These are phyloP conservation scores for Drosophila eugracilis DNA, from an alignment of 1,140 invertebrate genomes.

Conservation along the genomic window DNA sequence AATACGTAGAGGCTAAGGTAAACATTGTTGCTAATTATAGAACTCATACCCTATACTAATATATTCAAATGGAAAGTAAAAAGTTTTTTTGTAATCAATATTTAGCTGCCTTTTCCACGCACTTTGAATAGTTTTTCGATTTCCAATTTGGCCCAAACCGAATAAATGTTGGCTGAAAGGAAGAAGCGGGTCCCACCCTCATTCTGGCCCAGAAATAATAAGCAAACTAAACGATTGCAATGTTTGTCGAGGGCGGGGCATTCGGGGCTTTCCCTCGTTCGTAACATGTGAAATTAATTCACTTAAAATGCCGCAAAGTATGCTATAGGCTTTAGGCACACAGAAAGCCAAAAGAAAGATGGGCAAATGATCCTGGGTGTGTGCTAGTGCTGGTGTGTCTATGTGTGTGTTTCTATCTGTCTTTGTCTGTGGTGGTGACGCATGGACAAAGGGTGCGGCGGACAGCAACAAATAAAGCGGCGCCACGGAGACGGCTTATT, in stretches of 20 bases:
- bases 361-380: conserved; percentile 11
- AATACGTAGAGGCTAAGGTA: not conserved
- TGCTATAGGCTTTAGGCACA: conserved; percentile 56
- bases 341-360: conserved; percentile 8
- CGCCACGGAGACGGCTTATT: conserved; percentile 39
- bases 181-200: not conserved
- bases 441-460: conserved; percentile 67
- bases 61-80: not conserved
- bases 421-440: conserved; percentile 50
- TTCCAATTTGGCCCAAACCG: conserved; percentile 29
- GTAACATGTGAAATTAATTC: conserved; percentile 73
- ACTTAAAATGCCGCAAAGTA: conserved; percentile 77
- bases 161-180: conserved; percentile 4
- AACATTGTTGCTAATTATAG: not conserved
- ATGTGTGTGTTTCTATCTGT: not conserved
- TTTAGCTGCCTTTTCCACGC: not conserved
- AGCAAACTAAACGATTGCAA: conserved; percentile 56
- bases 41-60: not conserved
- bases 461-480: conserved; percentile 42
- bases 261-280: conserved; percentile 10
- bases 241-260: conserved; percentile 18
- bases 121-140: conserved; percentile 5
- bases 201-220: conserved; percentile 41
- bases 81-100: not conserved
- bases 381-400: conserved; percentile 1